Conservation (phyloP, 2,113 vertebrate genomes). For the Cephalopholis sonnerati region DNA sequence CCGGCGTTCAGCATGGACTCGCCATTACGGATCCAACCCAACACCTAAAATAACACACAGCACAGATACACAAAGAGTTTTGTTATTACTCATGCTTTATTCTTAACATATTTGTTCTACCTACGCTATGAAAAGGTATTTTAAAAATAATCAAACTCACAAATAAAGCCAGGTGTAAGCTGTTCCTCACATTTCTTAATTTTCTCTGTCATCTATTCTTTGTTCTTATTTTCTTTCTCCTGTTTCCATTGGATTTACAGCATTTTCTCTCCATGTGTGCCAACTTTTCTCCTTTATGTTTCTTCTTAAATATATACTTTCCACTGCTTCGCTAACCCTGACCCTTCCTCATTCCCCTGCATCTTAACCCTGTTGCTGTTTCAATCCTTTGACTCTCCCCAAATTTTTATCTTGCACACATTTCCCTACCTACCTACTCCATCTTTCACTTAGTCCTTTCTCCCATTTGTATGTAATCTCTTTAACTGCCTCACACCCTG, state of each 20-base stretch:
- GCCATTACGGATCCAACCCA: slow-evolving; percentile 99
- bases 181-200: not conserved
- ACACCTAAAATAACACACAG: slow-evolving; percentile 85
- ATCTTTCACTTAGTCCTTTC: not conserved
- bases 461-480: not conserved
- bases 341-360: not conserved
- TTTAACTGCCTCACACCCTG: not conserved
- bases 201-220: not conserved
- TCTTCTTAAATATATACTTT: not conserved
- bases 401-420: not conserved
- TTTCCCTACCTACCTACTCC: not conserved
- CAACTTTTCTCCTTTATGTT: not conserved
- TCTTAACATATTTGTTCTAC: not conserved
- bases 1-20: slow-evolving; percentile 99
- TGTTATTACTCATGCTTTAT: not conserved
- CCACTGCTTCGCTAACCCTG: not conserved
- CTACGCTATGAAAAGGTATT: not conserved
- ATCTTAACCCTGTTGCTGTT: not conserved
- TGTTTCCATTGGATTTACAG: not conserved
- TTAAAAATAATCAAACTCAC: not conserved
- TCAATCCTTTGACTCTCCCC: not conserved
- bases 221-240: not conserved
- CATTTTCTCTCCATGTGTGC: not conserved
- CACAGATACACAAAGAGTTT: not conserved
- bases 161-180: not conserved